Conservation (phyloP, 2,888 invertebrate species). For the Meloe dianella region DNA sequence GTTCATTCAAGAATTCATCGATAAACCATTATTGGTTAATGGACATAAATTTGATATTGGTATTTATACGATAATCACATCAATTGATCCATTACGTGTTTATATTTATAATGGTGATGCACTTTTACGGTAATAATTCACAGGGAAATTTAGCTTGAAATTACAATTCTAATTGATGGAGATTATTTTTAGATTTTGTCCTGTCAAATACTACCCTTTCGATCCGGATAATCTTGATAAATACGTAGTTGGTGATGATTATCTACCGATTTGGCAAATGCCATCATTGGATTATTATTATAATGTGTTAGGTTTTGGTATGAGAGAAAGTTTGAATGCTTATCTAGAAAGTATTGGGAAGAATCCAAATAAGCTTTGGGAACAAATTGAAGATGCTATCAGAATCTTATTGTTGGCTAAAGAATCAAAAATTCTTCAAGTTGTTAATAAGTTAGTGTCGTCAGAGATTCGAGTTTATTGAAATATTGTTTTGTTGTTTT, state of each 20-base stretch:
- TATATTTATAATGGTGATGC: conserved; percentile 87
- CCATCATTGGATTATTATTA: conserved; percentile 76
- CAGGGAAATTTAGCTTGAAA: neutral
- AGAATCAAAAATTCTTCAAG: conserved; percentile 71
- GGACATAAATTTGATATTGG: conserved; percentile 97
- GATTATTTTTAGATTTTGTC: conserved; percentile 76
- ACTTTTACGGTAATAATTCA: conserved; percentile 73
- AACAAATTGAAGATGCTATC: conserved; percentile 79
- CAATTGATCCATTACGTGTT: conserved; percentile 85
- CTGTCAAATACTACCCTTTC: conserved; percentile 88
- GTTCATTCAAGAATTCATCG: conserved; percentile 91
- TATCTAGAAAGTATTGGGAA: conserved; percentile 71
- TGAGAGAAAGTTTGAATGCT: conserved; percentile 86
- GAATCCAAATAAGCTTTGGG: conserved; percentile 79
- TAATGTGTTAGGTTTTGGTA: conserved; percentile 74
- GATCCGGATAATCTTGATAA: conserved; percentile 79
- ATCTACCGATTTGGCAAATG: conserved; percentile 93
- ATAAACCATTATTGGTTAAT: conserved; percentile 87
- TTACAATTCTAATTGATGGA: neutral
- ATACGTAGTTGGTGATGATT: conserved; percentile 94
- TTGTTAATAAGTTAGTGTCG: conserved; percentile 59
- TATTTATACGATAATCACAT: conserved; percentile 89
- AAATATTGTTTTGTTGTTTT: too few species aligned
- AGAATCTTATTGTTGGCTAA: conserved; percentile 72
- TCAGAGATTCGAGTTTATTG: conserved; percentile 6